Evolutionary conservation across 2,113 vertebrate species (phyloP).

Genomic region (Eira barbara): DNA sequence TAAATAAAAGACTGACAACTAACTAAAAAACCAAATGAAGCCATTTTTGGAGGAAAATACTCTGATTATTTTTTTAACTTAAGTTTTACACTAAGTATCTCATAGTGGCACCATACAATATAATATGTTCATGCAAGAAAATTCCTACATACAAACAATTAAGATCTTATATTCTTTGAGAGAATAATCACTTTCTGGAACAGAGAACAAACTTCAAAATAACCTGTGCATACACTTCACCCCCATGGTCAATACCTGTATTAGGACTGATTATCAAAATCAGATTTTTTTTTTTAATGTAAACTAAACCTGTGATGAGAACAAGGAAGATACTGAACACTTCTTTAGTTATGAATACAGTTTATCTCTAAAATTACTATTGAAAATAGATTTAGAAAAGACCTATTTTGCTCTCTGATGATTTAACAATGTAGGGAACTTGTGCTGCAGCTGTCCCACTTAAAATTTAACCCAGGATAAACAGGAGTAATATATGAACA

Average conservation of each 20-base stretch:
- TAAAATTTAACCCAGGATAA: neutral
- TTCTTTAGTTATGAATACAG: slow-evolving; percentile 21
- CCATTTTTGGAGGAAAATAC: neutral
- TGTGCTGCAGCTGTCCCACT: neutral
- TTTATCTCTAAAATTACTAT: neutral
- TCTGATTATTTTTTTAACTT: slow-evolving; percentile 17
- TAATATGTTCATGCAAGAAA: slow-evolving; percentile 46
- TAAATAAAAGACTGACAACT: neutral
- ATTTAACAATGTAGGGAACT: neutral
- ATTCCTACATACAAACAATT: neutral
- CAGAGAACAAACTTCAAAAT: slow-evolving; percentile 40
- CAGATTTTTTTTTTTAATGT: neutral
- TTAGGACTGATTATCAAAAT: neutral
- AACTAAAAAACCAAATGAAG: slow-evolving; percentile 6
- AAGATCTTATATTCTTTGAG: neutral
- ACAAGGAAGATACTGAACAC: neutral
- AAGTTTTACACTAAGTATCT: slow-evolving; percentile 17
- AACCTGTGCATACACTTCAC: neutral
- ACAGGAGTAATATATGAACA: neutral
- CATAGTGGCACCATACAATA: neutral
- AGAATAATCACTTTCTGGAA: slow-evolving; percentile 16
- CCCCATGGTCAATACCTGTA: neutral
- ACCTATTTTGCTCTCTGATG: neutral
- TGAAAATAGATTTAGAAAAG: slow-evolving; percentile 41
- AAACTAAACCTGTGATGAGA: neutral